Evolutionary conservation across 2,888 invertebrate species (phyloP).

Genomic region (Epirrhoe alternata): DNA sequence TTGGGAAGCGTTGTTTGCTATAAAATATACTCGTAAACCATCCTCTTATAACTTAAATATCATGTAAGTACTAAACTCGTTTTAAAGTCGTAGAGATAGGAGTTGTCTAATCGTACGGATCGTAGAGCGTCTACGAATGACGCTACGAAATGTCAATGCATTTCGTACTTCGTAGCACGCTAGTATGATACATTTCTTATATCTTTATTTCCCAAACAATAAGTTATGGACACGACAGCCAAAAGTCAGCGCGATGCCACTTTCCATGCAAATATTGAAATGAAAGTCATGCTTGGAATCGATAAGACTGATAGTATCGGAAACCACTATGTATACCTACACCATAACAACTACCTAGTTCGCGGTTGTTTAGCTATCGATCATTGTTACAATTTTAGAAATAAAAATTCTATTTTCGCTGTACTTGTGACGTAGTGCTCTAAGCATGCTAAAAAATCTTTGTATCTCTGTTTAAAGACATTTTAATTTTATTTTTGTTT

Average conservation of each 20-base stretch:
- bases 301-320: slow-evolving; percentile 13
- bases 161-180: background rate
- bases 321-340: background rate
- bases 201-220: background rate
- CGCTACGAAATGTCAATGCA: background rate
- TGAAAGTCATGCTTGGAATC: slow-evolving; percentile 19
- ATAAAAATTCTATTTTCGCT: no score
- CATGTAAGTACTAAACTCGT: background rate
- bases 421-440: no score
- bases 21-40: no score
- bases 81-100: background rate
- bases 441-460: no score
- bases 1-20: no score
- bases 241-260: background rate
- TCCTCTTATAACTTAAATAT: background rate
- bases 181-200: background rate
- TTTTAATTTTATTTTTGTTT: no score
- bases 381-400: no score
- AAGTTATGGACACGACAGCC: background rate
- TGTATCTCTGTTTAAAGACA: no score
- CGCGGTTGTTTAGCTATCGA: no score
- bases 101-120: background rate
- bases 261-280: slow-evolving; percentile 19
- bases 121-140: background rate
- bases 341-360: background rate